These are phyloP conservation scores for Drosophila funebris DNA, from an alignment of 1,140 invertebrate genomes.

Conservation along the genomic window DNA sequence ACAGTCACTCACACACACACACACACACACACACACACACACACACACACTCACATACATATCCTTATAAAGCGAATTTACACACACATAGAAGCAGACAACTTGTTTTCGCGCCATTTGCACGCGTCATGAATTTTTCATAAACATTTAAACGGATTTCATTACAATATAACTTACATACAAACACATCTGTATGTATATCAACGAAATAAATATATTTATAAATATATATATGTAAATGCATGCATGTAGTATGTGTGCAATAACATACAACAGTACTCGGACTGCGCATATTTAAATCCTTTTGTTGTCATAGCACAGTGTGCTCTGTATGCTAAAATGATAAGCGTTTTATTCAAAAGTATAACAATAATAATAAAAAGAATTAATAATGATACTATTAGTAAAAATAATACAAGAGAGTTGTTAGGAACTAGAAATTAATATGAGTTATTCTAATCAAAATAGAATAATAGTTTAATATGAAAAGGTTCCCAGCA, in stretches of 20 bases:
- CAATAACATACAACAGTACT: slow-evolving; percentile 2
- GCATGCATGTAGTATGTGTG: slow-evolving; percentile 4
- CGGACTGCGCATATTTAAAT: slow-evolving; percentile 21
- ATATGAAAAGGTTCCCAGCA: too few relatives aligned
- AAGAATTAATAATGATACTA: background rate
- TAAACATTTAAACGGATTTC: slow-evolving; percentile 81
- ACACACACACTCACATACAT: slow-evolving; percentile 9
- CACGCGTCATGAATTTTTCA: slow-evolving; percentile 82
- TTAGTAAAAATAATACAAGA: background rate
- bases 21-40: background rate
- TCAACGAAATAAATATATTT: background rate
- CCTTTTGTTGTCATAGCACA: slow-evolving; percentile 32
- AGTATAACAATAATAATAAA: background rate
- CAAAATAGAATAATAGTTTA: too few relatives aligned
- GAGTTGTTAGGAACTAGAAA: background rate
- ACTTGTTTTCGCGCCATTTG: slow-evolving; percentile 83
- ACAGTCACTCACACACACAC: background rate
- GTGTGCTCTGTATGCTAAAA: background rate
- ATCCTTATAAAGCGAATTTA: too few relatives aligned
- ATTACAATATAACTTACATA: slow-evolving; percentile 58
- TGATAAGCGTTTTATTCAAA: background rate
- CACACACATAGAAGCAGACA: slow-evolving; percentile 27
- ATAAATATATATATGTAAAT: slow-evolving; percentile 11
- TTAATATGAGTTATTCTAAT: background rate
- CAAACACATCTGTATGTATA: too few relatives aligned